Evolutionary conservation across 2,888 invertebrate species (phyloP).

Genomic region (Drosophila nr. fundita): DNA sequence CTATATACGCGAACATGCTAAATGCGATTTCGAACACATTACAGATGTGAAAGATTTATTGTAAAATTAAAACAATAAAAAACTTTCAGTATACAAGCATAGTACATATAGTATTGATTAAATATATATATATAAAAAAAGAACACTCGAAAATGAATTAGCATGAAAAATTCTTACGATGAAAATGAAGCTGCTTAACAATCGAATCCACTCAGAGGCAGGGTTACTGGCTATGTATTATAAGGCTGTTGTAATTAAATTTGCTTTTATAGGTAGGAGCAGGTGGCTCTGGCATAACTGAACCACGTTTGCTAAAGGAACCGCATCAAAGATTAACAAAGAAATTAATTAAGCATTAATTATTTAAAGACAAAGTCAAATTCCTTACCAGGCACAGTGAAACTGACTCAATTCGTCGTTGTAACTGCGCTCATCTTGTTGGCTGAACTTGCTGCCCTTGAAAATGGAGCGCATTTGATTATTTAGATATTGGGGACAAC

Average conservation of each 20-base stretch:
- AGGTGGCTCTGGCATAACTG: slow-evolving; percentile 3
- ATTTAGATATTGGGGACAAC: neutral
- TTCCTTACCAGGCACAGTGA: slow-evolving; percentile 58
- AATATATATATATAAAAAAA: neutral
- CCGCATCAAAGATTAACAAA: neutral
- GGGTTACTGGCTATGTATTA: slow-evolving; percentile 43
- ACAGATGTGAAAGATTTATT: neutral
- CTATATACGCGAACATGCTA: neutral
- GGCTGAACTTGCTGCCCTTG: neutral
- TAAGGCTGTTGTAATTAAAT: slow-evolving; percentile 63
- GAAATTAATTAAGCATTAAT: neutral
- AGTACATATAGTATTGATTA: neutral
- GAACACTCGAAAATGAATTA: neutral
- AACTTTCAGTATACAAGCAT: neutral
- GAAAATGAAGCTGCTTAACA: neutral
- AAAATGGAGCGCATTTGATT: slow-evolving; percentile 22
- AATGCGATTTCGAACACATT: neutral
- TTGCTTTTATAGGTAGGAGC: slow-evolving; percentile 49
- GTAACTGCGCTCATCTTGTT: neutral
- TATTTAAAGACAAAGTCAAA: neutral
- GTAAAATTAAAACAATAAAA: neutral
- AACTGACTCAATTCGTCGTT: slow-evolving; percentile 38
- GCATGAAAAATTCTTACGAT: neutral
- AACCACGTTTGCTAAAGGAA: slow-evolving; percentile 52
- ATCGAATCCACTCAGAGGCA: neutral